Conservation (phyloP, 1,140 invertebrate species). For the Bombus affinis region DNA sequence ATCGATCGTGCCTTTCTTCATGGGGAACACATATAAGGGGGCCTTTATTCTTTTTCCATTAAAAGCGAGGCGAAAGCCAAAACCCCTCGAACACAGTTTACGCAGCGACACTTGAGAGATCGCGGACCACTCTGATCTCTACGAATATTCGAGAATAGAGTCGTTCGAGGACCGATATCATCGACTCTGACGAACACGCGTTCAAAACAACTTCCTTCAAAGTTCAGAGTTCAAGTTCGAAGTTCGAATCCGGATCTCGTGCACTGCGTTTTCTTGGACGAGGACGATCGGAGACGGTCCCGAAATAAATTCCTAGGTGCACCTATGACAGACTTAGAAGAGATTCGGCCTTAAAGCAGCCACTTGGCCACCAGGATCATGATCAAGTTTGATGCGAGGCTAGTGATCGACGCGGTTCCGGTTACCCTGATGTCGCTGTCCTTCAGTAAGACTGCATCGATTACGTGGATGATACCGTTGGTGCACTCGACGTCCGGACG, state of each 20-base stretch:
- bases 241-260: slow-evolving; percentile 8
- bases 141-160: neutral
- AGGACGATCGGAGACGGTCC: slow-evolving; percentile 64
- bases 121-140: neutral
- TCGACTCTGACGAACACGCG: neutral
- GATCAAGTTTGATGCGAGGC: slow-evolving; percentile 77
- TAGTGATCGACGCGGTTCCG: slow-evolving; percentile 77
- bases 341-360: slow-evolving; percentile 74
- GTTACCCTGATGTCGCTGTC: slow-evolving; percentile 92
- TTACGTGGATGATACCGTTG: slow-evolving; percentile 96
- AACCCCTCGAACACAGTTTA: slow-evolving; percentile 24
- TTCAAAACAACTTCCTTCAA: neutral
- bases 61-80: neutral
- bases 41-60: neutral
- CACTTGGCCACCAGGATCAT: slow-evolving; percentile 80
- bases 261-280: slow-evolving; percentile 5
- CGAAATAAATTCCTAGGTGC: slow-evolving; percentile 66
- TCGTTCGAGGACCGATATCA: neutral
- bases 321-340: slow-evolving; percentile 44
- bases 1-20: neutral
- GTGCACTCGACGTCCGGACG: slow-evolving; percentile 95
- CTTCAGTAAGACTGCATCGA: slow-evolving; percentile 91
- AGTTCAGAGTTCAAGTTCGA: neutral
- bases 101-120: slow-evolving; percentile 5
- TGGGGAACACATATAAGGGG: slow-evolving; percentile 5